Evolutionary conservation across 1,140 invertebrate genomes (phyloP).

Genomic region (Drosophila sechellia): DNA sequence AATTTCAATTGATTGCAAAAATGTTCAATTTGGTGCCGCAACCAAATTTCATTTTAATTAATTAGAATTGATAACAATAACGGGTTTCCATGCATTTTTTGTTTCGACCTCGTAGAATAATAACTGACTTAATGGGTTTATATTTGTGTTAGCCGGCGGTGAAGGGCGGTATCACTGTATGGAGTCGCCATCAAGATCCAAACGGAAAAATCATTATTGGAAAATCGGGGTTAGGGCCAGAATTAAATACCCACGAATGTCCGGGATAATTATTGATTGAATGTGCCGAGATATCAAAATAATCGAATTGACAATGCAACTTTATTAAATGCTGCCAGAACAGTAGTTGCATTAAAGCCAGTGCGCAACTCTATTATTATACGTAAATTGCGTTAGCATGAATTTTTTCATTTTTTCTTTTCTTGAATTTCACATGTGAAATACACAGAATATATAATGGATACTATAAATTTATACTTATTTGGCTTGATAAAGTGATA

Average conservation of each 20-base stretch:
- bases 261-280: slow-evolving; percentile 36
- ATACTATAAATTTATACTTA: background rate
- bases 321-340: slow-evolving; percentile 24
- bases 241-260: slow-evolving; percentile 11
- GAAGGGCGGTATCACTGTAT: slow-evolving; percentile 2
- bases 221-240: background rate
- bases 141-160: slow-evolving; percentile 15
- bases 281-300: slow-evolving; percentile 25
- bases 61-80: slow-evolving; percentile 81
- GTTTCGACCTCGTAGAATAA: slow-evolving; percentile 30
- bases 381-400: slow-evolving; percentile 9
- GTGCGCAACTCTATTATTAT: slow-evolving; percentile 6
- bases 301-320: slow-evolving; percentile 30
- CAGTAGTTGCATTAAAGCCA: slow-evolving; percentile 12
- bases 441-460: background rate
- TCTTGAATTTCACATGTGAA: slow-evolving; percentile 4
- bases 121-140: slow-evolving; percentile 57
- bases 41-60: slow-evolving; percentile 78
- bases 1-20: slow-evolving; percentile 83
- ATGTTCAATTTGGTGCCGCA: slow-evolving; percentile 63
- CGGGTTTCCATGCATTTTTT: slow-evolving; percentile 38
- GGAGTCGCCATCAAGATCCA: slow-evolving; percentile 16
- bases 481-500: background rate
- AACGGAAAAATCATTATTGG: slow-evolving; percentile 14
- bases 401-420: background rate